Percentiles rank a stretch among this genome's conserved stretches.
Evolutionary conservation across 2,888 invertebrate genomes (phyloP).

Genomic region (Drosophila percnosoma): DNA sequence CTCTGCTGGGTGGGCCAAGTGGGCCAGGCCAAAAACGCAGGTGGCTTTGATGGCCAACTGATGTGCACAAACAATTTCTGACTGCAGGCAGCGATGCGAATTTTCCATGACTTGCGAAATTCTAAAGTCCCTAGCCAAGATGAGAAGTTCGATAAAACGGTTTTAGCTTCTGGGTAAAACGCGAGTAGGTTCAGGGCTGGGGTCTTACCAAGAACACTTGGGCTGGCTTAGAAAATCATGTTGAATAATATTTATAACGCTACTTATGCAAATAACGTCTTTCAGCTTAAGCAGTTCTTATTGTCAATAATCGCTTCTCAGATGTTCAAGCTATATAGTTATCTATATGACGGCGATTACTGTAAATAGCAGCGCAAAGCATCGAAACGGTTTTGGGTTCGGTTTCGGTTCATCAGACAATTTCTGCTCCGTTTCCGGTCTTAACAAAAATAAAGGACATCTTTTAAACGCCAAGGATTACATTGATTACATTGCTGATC

Average conservation of each 20-base stretch:
- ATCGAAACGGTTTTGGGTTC: no score
- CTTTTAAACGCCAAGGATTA: background rate
- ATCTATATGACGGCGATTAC: background rate
- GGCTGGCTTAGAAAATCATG: background rate
- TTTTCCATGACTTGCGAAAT: constrained; percentile 25
- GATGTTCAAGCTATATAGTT: background rate
- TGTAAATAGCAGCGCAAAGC: background rate
- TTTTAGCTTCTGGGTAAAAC: constrained; percentile 32
- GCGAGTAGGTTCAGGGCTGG: constrained; percentile 13
- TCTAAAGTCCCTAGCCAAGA: constrained; percentile 10
- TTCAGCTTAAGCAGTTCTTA: background rate
- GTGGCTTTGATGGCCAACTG: constrained; percentile 74
- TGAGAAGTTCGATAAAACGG: constrained; percentile 36
- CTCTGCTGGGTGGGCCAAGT: constrained; percentile 51
- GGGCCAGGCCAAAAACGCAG: constrained; percentile 43
- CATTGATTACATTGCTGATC: background rate
- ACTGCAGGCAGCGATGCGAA: constrained; percentile 40
- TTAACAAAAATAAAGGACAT: background rate
- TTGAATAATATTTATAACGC: background rate
- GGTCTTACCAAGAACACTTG: constrained; percentile 12
- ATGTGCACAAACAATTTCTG: constrained; percentile 44
- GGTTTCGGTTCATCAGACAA: background rate
- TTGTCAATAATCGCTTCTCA: background rate
- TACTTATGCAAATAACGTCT: background rate
- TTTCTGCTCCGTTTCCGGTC: background rate